phyloP scores from a whole-genome alignment of 53 echinoderm and acorn worm species.

The Echinometra lucunter region DNA sequence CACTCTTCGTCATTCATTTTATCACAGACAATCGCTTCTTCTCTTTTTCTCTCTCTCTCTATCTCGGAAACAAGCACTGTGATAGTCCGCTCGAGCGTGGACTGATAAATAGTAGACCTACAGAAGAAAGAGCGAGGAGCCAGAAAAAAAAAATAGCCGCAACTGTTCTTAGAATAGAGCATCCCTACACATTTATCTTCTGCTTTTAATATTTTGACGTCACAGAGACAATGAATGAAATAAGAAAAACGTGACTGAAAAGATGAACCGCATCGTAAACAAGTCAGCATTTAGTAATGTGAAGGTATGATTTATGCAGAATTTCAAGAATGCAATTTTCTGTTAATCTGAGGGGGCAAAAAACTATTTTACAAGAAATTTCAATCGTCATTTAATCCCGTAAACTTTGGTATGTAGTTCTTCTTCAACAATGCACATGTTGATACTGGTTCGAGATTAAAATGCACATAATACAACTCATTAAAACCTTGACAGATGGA shows the following conservation, averaged over 20 bases:
- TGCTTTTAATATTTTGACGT: neutral
- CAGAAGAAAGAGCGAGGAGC: conserved; percentile 6
- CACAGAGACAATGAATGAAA: conserved; percentile 27
- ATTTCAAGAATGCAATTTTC: conserved; percentile 36
- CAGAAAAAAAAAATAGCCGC: conserved; percentile 13
- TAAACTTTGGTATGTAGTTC: too few species aligned
- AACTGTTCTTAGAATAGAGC: conserved; percentile 25
- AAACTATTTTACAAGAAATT: neutral
- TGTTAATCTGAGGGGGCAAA: neutral
- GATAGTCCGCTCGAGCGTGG: neutral
- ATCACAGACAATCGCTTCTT: conserved; percentile 49
- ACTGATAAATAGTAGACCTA: conserved; percentile 17
- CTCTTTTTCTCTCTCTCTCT: neutral
- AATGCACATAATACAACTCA: too few species aligned
- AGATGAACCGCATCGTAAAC: neutral
- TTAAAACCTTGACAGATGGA: too few species aligned
- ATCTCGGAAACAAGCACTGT: conserved; percentile 38
- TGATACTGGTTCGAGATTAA: neutral
- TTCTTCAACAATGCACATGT: neutral
- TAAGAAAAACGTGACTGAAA: neutral
- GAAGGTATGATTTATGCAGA: conserved; percentile 42
- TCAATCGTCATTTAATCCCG: neutral
- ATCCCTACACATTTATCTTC: conserved; percentile 22
- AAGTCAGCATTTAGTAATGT: conserved; percentile 27
- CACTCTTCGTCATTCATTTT: conserved; percentile 3